These are phyloP conservation scores for Erynnis tages DNA, from an alignment of 2,888 invertebrate genomes.

Conservation along the genomic window DNA sequence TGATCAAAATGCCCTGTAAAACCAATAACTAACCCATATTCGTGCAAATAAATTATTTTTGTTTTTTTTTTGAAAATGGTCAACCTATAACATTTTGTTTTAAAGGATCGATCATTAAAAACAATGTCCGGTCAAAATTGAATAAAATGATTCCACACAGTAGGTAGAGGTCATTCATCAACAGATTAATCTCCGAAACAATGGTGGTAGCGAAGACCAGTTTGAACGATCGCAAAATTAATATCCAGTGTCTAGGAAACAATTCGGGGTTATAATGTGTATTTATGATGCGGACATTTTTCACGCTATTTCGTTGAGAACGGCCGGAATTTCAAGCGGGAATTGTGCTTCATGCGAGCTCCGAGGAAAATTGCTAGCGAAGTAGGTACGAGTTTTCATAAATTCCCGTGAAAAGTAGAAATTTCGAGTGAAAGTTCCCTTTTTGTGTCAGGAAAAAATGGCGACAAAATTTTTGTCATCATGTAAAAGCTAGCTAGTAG, in stretches of 20 bases:
- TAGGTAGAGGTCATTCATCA: conserved; percentile 12
- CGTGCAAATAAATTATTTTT: too few relatives aligned
- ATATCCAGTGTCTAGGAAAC: conserved; percentile 18
- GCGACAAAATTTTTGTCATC: not conserved
- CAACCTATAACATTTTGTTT: too few relatives aligned
- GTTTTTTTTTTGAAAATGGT: too few relatives aligned
- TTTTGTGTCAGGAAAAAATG: not conserved
- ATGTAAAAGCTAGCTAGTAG: not conserved
- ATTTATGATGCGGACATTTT: conserved; percentile 21
- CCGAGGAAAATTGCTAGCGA: conserved; percentile 4
- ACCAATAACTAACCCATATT: too few relatives aligned
- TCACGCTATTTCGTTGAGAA: conserved; percentile 5
- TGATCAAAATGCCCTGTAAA: too few relatives aligned
- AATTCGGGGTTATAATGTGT: conserved; percentile 9
- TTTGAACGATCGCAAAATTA: conserved; percentile 19
- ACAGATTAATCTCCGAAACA: conserved; percentile 20
- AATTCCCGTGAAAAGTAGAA: conserved; percentile 5
- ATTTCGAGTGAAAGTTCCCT: conserved; percentile 2
- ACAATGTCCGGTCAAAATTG: too few relatives aligned
- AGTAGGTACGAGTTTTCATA: conserved; percentile 12
- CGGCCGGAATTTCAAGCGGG: conserved; percentile 1
- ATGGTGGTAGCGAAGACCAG: conserved; percentile 9
- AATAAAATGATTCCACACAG: conserved; percentile 12
- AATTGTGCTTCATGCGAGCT: conserved; percentile 8
- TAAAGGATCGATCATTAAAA: too few relatives aligned